phyloP scores from a whole-genome alignment of 2,113 vertebrate genomes.

The Tringa solitaria region DNA sequence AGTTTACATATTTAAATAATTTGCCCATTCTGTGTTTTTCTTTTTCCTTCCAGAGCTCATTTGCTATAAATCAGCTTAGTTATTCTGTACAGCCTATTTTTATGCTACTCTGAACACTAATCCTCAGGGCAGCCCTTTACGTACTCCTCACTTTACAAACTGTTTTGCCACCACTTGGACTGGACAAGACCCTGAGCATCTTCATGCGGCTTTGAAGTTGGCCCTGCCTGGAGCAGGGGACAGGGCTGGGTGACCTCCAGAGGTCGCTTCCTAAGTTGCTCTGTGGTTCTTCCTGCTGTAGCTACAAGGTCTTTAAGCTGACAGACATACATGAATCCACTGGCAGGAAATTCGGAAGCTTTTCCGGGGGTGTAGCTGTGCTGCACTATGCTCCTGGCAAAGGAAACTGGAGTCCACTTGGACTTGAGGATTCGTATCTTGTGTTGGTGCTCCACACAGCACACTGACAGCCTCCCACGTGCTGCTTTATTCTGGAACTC shows the following conservation, averaged over 20 bases:
- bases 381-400: accelerated
- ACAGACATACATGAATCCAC: neutral
- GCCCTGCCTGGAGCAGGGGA: neutral
- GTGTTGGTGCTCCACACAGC: neutral
- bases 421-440: neutral
- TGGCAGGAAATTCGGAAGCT: neutral
- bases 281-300: neutral
- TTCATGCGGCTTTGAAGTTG: neutral
- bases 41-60: neutral
- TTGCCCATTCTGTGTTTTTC: neutral
- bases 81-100: neutral
- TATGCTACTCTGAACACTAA: neutral
- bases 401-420: neutral
- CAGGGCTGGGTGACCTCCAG: neutral
- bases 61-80: neutral
- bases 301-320: neutral
- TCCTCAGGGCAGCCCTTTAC: neutral
- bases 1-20: neutral
- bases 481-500: neutral
- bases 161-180: neutral
- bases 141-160: neutral
- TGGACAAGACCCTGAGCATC: neutral
- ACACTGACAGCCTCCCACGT: neutral
- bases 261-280: neutral
- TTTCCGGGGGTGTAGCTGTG: neutral